Conservation (phyloP, 2,797 vertebrate genomes). For the Cheirogaleus major region DNA sequence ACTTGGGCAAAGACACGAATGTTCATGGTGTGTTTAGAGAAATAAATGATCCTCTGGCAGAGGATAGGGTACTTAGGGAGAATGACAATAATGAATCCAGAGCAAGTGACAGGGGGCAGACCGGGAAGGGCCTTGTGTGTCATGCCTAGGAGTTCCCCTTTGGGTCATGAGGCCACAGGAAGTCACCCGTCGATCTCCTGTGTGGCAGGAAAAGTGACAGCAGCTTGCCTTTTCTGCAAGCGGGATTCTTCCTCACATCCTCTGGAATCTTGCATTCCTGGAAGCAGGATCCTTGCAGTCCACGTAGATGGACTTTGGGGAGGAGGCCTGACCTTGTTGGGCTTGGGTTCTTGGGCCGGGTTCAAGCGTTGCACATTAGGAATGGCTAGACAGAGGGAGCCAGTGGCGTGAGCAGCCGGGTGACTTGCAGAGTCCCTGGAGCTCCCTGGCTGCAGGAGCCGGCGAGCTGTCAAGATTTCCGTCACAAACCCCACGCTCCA, state of each 20-base stretch:
- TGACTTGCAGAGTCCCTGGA: not conserved
- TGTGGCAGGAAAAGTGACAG: not conserved
- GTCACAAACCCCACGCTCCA: not conserved
- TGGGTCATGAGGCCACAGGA: not conserved
- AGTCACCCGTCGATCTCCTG: not conserved
- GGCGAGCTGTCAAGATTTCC: not conserved
- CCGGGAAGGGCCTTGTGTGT: not conserved
- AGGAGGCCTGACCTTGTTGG: not conserved
- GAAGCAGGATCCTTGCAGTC: not conserved
- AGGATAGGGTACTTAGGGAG: not conserved
- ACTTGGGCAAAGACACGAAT: not conserved
- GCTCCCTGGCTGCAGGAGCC: not conserved
- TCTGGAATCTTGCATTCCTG: not conserved
- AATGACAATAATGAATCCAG: not conserved
- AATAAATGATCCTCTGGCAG: not conserved
- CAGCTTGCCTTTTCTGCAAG: not conserved
- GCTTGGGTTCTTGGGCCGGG: not conserved
- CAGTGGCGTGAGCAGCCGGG: fast-evolving
- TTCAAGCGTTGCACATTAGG: not conserved
- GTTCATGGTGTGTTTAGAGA: not conserved
- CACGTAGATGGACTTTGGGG: not conserved
- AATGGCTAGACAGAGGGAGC: not conserved
- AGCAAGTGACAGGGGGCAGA: not conserved
- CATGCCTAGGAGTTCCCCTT: not conserved
- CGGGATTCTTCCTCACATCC: not conserved